These are phyloP conservation scores for Recurvirostra avosetta DNA, from an alignment of 2,113 vertebrate species.

Conservation along the genomic window DNA sequence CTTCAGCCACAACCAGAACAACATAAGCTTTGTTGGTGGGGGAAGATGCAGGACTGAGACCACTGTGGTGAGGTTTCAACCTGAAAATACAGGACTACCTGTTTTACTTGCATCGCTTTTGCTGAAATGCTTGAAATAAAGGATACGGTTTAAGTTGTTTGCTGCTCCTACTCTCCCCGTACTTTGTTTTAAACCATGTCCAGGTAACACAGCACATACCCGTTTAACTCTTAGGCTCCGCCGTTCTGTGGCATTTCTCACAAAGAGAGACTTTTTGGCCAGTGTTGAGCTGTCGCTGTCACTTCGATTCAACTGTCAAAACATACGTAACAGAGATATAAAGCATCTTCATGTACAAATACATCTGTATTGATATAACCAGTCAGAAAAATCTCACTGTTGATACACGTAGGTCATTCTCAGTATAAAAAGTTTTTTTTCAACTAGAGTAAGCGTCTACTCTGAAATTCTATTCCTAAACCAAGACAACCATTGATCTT, in stretches of 20 bases:
- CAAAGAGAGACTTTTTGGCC: constrained; percentile 82
- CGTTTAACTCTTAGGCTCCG: constrained; percentile 80
- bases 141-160: background rate
- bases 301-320: constrained; percentile 80
- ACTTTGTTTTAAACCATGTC: background rate
- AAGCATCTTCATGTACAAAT: background rate
- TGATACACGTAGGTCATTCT: background rate
- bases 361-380: background rate
- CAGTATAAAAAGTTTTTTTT: background rate
- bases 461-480: background rate
- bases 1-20: background rate
- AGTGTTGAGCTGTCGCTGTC: constrained; percentile 87
- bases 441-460: background rate
- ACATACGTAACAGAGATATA: background rate
- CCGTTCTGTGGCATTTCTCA: constrained; percentile 80
- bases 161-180: background rate
- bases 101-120: background rate
- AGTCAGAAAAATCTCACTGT: background rate
- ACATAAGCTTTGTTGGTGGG: background rate
- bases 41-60: background rate
- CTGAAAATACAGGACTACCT: background rate
- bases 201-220: constrained; percentile 61
- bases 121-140: background rate
- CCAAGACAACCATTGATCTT: background rate
- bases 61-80: background rate